These are phyloP conservation scores for mouse (Mus musculus) DNA, from an alignment of 2,113 vertebrate species.

Conservation along the genomic window DNA sequence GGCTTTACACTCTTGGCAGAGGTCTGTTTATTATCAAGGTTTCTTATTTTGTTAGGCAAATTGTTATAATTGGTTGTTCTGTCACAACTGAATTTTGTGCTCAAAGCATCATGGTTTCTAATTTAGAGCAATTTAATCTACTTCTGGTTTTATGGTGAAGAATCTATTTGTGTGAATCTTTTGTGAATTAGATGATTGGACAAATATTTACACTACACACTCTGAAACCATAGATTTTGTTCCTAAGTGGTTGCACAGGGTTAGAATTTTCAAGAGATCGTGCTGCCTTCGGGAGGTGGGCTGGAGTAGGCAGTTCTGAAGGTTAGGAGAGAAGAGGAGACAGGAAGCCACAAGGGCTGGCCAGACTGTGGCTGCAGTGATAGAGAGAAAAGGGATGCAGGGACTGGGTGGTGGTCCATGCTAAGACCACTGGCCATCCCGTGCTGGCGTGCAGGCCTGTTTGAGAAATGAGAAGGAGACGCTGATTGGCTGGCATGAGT, in stretches of 20 bases:
- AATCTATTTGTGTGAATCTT: conserved; percentile 67
- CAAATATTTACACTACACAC: conserved; percentile 36
- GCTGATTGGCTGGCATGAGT: background rate
- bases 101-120: conserved; percentile 16
- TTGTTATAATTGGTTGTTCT: conserved; percentile 15
- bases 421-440: background rate
- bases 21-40: background rate
- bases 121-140: conserved; percentile 61
- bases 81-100: conserved; percentile 53
- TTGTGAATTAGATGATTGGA: conserved; percentile 73
- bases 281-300: background rate
- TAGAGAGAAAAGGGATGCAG: too few relatives aligned
- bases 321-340: background rate
- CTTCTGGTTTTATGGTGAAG: conserved; percentile 55
- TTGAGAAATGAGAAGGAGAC: background rate
- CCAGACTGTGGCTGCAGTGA: accelerated
- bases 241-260: conserved; percentile 82
- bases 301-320: background rate
- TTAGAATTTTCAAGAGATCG: background rate
- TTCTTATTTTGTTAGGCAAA: conserved; percentile 46
- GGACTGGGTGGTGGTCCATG: background rate
- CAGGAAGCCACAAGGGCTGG: background rate
- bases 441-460: background rate
- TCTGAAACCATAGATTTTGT: conserved; percentile 55
- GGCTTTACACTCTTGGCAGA: conserved; percentile 17